Base-by-base conservation (phyloP, 2,888 invertebrate species). In the Linnaemya tessellans region DNA sequence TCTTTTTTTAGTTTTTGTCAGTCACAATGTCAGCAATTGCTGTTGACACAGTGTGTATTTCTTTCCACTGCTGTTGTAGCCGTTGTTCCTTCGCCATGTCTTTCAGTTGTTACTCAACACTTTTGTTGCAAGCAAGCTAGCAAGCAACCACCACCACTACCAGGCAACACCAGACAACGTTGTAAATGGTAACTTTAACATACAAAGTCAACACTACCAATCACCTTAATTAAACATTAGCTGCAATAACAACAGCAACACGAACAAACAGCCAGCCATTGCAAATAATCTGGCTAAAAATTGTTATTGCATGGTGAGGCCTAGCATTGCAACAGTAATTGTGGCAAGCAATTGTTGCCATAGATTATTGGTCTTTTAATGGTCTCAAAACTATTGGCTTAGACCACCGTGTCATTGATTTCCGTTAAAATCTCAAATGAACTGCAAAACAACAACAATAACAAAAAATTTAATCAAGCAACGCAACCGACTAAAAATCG, bases 281-380 rank as follows among this genome's bases (percentile, higher is more conserved):
- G 60, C 77, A 74, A 81, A 70, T 54, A 71, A 43, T 30, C 18
- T 74, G 51, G 49, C 15, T 35, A 65, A 54, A 64, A 73, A 67
- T 65, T 73, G 38, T 67, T 74, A 80, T 60, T 67, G 67, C 73
- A 15, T 46, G 54, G 58, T 54, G 51, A 54, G 70, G 62, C 70
- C 54, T 75, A 18, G 41, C 25, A 71, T 13, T 67, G 67, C 73
- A 80, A 46, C 80, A 65, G 64, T 73, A 70, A 79, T 30, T 71
- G 79, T 68, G 64, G 67, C 87, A 90, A 88, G 88, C 88, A 88
- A 88, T 51, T 73, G 65, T 49, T 64, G 73, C 80, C 56, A 46
- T 65, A 70, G 77, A 77, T 82, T 91, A 82, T 82, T 90, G 90
- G 88, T 87, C 83, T 83, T 82, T 85, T 70, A 82, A 82, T 85